Conservation (phyloP, 2,113 vertebrate genomes). For the Macaca fascicularis region DNA sequence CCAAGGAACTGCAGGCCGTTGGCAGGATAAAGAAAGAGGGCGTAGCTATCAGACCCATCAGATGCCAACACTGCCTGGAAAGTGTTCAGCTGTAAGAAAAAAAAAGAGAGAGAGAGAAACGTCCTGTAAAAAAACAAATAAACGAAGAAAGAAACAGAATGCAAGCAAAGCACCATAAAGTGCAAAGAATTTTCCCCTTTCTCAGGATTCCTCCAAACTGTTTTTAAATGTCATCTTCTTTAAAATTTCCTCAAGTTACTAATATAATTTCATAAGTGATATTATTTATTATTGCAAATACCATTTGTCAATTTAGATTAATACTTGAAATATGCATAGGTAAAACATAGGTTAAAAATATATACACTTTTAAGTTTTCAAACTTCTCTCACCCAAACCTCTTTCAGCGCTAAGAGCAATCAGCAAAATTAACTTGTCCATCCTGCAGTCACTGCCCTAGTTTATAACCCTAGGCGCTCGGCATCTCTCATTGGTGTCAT, state of each 20-base stretch:
- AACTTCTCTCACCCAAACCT: background rate
- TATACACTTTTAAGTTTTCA: background rate
- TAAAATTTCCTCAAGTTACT: constrained; percentile 17
- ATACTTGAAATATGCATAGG: background rate
- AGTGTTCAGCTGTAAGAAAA: constrained; percentile 90
- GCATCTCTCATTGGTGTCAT: background rate
- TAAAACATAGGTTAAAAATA: background rate
- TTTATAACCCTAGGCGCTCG: background rate
- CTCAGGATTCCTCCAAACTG: background rate
- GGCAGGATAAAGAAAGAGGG: constrained; percentile 93
- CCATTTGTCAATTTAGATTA: background rate
- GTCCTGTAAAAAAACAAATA: constrained; percentile 46
- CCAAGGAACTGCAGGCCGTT: constrained; percentile 94
- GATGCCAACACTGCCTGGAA: constrained; percentile 95
- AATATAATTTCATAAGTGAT: background rate
- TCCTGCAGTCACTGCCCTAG: background rate
- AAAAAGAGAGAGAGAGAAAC: constrained; percentile 13
- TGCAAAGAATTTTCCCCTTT: background rate
- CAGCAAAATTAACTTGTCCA: background rate
- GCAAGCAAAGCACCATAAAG: background rate
- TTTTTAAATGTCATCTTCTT: background rate
- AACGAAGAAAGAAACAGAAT: background rate
- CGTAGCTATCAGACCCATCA: constrained; percentile 88
- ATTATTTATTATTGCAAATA: background rate
- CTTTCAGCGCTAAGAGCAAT: background rate